Percentiles rank a stretch among this genome's conserved stretches.
Evolutionary conservation across 1,140 invertebrate genomes (phyloP).

Genomic region (Bombyx mandarina): DNA sequence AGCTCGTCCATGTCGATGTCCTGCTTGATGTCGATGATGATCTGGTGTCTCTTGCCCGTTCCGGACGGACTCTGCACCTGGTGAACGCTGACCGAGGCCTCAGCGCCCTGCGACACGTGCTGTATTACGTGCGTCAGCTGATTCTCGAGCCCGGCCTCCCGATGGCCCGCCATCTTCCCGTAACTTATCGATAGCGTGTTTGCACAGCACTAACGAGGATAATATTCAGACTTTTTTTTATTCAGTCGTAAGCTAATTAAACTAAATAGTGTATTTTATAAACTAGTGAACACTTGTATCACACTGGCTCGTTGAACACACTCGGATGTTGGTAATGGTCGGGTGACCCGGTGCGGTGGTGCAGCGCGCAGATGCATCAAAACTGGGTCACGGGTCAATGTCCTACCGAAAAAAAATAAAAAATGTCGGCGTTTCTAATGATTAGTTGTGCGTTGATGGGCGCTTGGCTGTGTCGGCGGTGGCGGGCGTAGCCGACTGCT

Average conservation of each 20-base stretch:
- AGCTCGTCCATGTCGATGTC: constrained; percentile 68
- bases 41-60: constrained; percentile 65
- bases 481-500: constrained; percentile 16
- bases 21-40: constrained; percentile 70
- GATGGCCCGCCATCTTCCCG: constrained; percentile 46
- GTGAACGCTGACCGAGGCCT: constrained; percentile 61
- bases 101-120: constrained; percentile 47
- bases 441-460: constrained; percentile 35
- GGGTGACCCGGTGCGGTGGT: constrained; percentile 30
- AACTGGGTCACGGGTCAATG: constrained; percentile 58
- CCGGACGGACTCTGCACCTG: constrained; percentile 56
- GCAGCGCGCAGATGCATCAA: constrained; percentile 48
- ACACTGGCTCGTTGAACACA: constrained; percentile 31
- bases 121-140: constrained; percentile 63
- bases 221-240: constrained; percentile 39
- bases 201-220: constrained; percentile 26
- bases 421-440: constrained; percentile 16
- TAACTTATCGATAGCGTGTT: neutral
- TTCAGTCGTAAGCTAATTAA: constrained; percentile 30
- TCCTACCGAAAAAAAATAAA: constrained; percentile 26
- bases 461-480: constrained; percentile 17
- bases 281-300: constrained; percentile 64
- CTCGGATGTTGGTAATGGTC: constrained; percentile 17
- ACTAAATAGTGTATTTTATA: constrained; percentile 13
- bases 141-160: constrained; percentile 38